phyloP scores from a whole-genome alignment of 2,797 vertebrate genomes.

The Acrossocheilus fasciatus region DNA sequence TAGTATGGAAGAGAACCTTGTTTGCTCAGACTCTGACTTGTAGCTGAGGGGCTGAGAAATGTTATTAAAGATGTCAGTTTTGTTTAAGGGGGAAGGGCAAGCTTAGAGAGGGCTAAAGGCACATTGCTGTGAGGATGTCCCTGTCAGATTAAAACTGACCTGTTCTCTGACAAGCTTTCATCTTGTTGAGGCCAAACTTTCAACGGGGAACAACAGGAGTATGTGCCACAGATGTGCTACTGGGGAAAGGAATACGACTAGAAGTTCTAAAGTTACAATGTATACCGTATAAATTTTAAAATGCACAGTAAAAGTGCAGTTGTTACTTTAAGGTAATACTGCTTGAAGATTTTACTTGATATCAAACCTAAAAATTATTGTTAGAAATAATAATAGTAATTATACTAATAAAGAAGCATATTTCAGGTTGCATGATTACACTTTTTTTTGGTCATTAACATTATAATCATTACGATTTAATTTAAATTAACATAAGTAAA shows the following conservation, averaged over 20 bases:
- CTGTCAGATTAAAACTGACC: slow-evolving; percentile 50
- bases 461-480: not conserved
- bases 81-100: slow-evolving; percentile 40
- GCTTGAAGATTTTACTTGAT: not conserved
- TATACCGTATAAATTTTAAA: not conserved
- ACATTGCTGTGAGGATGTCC: slow-evolving; percentile 40
- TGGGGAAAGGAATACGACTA: not conserved
- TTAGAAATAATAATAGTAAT: not conserved
- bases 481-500: too few species aligned
- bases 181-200: slow-evolving; percentile 23
- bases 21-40: slow-evolving; percentile 47
- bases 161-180: slow-evolving; percentile 38
- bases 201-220: slow-evolving; percentile 27
- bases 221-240: slow-evolving; percentile 17
- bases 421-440: not conserved
- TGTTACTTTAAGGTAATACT: too few species aligned
- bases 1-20: slow-evolving; percentile 44
- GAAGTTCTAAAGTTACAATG: not conserved
- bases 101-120: slow-evolving; percentile 44
- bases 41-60: slow-evolving; percentile 43
- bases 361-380: not conserved
- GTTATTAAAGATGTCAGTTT: slow-evolving; percentile 45
- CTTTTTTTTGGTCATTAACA: not conserved
- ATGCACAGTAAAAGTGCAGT: not conserved
- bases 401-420: not conserved